phyloP scores from a whole-genome alignment of 2,888 invertebrate species.

The Clanis bilineata region DNA sequence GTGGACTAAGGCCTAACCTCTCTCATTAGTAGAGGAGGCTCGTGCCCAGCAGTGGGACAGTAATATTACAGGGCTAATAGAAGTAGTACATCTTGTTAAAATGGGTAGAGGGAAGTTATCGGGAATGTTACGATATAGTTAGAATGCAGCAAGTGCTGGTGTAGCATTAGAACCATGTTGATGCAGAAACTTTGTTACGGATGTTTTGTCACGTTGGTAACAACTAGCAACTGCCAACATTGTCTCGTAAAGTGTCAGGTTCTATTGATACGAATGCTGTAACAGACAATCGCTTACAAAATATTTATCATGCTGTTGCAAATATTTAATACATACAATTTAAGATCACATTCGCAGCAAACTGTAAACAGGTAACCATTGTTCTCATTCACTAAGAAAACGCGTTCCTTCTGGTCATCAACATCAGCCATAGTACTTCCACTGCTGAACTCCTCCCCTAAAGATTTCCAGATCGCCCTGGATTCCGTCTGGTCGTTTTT shows the following conservation, averaged over 20 bases:
- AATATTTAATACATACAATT: background rate
- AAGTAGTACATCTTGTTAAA: too few species aligned
- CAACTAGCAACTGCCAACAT: background rate
- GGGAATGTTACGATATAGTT: background rate
- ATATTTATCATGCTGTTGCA: background rate
- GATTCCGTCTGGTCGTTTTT: background rate
- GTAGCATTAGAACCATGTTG: too few species aligned
- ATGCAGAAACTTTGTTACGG: background rate
- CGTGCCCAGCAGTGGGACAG: too few species aligned
- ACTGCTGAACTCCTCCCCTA: too few species aligned
- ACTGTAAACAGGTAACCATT: background rate
- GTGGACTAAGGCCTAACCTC: too few species aligned
- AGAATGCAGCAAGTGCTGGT: background rate
- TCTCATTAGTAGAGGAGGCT: too few species aligned
- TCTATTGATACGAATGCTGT: background rate
- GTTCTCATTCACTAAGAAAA: constrained; percentile 1
- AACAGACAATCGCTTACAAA: background rate
- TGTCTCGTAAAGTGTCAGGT: background rate
- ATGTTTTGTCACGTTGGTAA: constrained; percentile 1
- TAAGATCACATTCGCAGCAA: background rate
- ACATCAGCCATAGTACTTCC: too few species aligned
- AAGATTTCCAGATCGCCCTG: too few species aligned
- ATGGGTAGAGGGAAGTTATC: background rate
- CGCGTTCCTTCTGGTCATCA: background rate
- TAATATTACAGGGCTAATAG: too few species aligned